Evolutionary conservation across 1,140 invertebrate species (phyloP), one percentile per base, ranked within the genome.

Genomic region (Tyrophagus putrescentiae): DNA sequence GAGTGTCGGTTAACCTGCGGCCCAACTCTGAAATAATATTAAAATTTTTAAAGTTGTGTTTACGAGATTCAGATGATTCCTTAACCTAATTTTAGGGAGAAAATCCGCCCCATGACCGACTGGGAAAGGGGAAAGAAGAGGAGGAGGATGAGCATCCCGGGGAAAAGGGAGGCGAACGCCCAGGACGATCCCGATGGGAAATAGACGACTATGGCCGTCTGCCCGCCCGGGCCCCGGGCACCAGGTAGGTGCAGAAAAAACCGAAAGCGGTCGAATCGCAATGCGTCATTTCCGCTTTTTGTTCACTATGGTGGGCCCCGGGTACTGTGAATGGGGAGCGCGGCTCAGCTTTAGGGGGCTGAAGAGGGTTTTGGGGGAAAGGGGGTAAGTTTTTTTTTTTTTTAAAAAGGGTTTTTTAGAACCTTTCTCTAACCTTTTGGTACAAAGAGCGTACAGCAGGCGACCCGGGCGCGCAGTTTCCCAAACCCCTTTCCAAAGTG

Each of bases 291-390:
- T 11, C 87, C 89, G n/a, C 62, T 95, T 76, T 4, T 94, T 75
- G 72, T 94, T 95, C 13, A 94, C 83, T 68, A 94, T 83, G 74
- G 94, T 84, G 7, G 89, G 89, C 36, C 79, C 78, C 4, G 85
- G 85, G 4, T 84, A 85, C 67, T 84, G 77, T 21, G 79, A 79
- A 31, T 90, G 70, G 7, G 84, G 80, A 1, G 76, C 79, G 63
- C 72, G 71, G 60, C 72, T 75, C 23, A 77, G 62, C 34, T 71
- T 68, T 53, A 77, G 65, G 7, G 57, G n/a, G n/a, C n/a, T n/a
- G n/a, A 78, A 21, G 23, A 29, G 31, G 31, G 31, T 7, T 13
- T 6, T 13, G 23, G 6, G 23, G 23, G 6, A 29, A 39, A 13
- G 13, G n/a, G 36, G n/a, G 13, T 13, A 39, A 27, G 31, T 27